Conservation (phyloP, 2,113 vertebrate genomes). For the Natator depressus region DNA sequence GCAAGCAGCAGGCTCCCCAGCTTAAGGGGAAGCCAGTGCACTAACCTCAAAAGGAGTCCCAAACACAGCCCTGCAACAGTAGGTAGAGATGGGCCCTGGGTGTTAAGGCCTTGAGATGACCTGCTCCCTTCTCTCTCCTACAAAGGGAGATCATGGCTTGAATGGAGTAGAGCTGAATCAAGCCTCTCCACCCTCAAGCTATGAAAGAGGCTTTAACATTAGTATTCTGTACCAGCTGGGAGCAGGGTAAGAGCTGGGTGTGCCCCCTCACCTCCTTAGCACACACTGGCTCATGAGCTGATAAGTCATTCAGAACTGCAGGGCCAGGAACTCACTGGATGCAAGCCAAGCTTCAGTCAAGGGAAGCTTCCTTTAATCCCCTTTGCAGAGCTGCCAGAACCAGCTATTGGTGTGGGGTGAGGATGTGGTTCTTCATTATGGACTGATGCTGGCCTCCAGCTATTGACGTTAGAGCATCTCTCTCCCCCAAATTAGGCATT, state of each 20-base stretch:
- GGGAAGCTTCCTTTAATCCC: not conserved
- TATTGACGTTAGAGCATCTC: not conserved
- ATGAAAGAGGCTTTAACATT: fast-evolving
- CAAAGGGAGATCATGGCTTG: no score
- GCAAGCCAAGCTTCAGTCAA: not conserved
- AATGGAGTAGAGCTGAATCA: not conserved
- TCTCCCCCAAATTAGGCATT: not conserved
- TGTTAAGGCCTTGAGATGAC: not conserved
- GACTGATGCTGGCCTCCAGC: not conserved
- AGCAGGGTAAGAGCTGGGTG: not conserved
- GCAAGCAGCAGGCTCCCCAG: not conserved
- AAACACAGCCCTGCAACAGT: no score
- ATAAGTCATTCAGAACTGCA: no score
- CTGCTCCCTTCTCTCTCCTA: not conserved
- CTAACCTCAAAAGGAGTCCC: no score
- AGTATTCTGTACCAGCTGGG: not conserved
- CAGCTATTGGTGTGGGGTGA: not conserved
- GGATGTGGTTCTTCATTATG: not conserved
- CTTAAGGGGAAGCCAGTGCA: not conserved
- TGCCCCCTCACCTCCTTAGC: fast-evolving
- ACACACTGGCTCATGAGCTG: no score
- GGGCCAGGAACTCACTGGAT: not conserved
- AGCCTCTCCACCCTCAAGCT: not conserved
- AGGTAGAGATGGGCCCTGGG: not conserved
- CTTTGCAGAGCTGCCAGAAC: not conserved